These are phyloP conservation scores for Camarhynchus parvulus DNA, from an alignment of 2,113 vertebrate species.

Conservation along the genomic window DNA sequence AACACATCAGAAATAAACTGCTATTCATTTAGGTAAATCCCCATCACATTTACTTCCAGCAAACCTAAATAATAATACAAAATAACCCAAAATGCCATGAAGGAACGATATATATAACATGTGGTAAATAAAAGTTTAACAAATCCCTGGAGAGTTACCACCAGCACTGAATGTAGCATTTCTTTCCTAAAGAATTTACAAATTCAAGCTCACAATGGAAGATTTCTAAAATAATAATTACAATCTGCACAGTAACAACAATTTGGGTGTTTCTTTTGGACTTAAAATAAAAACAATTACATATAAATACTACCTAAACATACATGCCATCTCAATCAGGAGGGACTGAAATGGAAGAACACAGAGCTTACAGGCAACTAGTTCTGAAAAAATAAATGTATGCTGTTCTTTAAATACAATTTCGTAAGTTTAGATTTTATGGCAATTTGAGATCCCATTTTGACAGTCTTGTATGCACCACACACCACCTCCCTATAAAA, in stretches of 20 bases:
- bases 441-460: background rate
- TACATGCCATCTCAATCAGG: background rate
- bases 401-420: background rate
- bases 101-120: background rate
- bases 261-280: background rate
- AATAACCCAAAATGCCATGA: background rate
- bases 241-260: background rate
- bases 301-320: background rate
- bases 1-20: slow-evolving; percentile 39
- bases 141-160: slow-evolving; percentile 24
- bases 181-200: slow-evolving; percentile 2
- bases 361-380: background rate
- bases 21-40: slow-evolving; percentile 50
- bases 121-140: slow-evolving; percentile 45
- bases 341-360: background rate
- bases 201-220: background rate
- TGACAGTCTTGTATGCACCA: background rate
- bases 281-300: background rate
- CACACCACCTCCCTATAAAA: background rate
- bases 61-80: slow-evolving; percentile 48
- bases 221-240: slow-evolving; percentile 34
- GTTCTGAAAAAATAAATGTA: background rate
- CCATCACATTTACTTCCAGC: slow-evolving; percentile 36
- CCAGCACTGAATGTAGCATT: background rate
- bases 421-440: background rate